phyloP scores from a whole-genome alignment of 2,888 invertebrate species.

The Gryllus longicercus region DNA sequence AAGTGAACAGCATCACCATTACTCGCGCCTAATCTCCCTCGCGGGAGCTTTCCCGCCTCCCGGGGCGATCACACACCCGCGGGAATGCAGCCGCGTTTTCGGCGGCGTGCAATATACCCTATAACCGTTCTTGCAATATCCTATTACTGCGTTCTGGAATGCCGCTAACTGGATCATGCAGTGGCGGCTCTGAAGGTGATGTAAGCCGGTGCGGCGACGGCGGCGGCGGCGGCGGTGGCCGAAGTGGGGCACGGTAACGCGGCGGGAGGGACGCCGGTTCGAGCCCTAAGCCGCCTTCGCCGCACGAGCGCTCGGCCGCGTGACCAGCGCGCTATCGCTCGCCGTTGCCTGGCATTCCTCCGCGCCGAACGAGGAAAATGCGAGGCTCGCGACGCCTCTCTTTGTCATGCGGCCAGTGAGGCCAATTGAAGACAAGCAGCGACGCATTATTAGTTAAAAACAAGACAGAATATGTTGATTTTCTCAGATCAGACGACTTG shows the following conservation, averaged over 20 bases:
- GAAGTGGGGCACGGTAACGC: not conserved
- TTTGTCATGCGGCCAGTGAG: no score
- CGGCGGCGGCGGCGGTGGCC: not conserved
- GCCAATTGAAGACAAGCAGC: no score
- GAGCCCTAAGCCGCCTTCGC: not conserved
- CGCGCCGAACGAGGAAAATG: no score
- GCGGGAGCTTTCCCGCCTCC: no score
- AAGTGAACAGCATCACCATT: no score
- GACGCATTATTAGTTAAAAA: no score
- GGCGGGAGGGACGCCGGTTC: not conserved
- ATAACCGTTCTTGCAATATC: conserved; percentile 1
- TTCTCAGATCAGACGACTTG: no score
- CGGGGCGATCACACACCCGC: no score
- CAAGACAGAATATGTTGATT: no score
- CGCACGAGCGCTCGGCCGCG: not conserved
- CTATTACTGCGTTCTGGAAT: conserved; percentile 17
- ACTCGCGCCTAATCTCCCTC: no score
- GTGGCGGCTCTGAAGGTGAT: not conserved
- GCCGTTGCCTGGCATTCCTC: no score
- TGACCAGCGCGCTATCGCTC: not conserved
- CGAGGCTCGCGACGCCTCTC: no score
- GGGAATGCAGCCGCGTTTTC: not conserved
- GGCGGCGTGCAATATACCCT: conserved; percentile 1
- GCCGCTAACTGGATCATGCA: conserved; percentile 17
- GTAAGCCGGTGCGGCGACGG: not conserved